A percentile compares a stretch with the other conserved stretches of the same genome.
These are phyloP conservation scores for Hemibagrus guttatus DNA, from an alignment of 2,797 vertebrate species.

Conservation along the genomic window DNA sequence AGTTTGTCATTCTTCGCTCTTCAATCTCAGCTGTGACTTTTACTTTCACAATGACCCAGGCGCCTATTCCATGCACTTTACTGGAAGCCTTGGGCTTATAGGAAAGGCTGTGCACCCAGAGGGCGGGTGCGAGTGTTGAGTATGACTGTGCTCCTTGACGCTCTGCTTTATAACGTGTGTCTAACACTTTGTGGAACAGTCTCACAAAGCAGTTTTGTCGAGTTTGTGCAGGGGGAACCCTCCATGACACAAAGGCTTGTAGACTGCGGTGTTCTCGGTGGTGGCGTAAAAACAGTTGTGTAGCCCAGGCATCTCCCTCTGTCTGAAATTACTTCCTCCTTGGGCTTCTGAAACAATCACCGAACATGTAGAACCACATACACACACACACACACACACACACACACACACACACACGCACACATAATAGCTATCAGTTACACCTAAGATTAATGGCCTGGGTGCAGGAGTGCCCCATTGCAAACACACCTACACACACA, in stretches of 20 bases:
- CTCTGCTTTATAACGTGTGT: neutral
- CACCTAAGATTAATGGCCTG: constrained; percentile 11
- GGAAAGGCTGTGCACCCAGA: constrained; percentile 49
- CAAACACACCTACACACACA: constrained; percentile 15
- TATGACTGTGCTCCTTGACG: constrained; percentile 33
- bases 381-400: neutral
- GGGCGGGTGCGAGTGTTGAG: constrained; percentile 49
- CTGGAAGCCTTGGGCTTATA: constrained; percentile 59
- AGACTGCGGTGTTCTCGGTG: neutral
- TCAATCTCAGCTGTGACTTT: constrained; percentile 52
- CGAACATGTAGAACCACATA: neutral
- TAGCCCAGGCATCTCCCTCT: constrained; percentile 1
- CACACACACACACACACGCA: neutral
- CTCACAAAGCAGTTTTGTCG: neutral
- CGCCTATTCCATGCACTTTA: constrained; percentile 60
- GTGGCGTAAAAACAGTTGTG: constrained; percentile 20
- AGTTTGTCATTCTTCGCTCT: constrained; percentile 12
- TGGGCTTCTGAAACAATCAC: constrained; percentile 12
- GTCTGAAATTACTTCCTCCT: constrained; percentile 25
- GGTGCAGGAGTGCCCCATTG: neutral
- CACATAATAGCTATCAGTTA: neutral
- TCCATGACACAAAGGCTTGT: neutral
- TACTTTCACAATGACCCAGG: constrained; percentile 63
- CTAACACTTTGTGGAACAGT: neutral
- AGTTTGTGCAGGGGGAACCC: constrained; percentile 4